phyloP scores from a whole-genome alignment of 2,888 invertebrate species.

The Dione juno region DNA sequence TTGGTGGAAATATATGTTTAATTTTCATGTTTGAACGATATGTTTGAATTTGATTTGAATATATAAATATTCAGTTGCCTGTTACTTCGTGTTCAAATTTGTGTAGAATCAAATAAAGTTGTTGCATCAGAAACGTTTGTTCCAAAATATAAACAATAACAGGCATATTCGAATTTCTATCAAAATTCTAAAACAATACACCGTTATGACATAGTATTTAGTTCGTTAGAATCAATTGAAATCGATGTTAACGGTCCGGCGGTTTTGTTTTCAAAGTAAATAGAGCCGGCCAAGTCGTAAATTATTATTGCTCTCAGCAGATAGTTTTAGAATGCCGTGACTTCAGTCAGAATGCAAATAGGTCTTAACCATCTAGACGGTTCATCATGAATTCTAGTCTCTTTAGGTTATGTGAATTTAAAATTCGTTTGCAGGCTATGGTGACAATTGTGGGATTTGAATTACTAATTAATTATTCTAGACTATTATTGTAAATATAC shows the following conservation, averaged over 20 bases:
- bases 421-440: too few relatives aligned
- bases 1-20: background rate
- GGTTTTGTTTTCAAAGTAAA: constrained; percentile 26
- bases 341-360: background rate
- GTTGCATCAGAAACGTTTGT: background rate
- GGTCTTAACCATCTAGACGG: background rate
- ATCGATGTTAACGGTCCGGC: constrained; percentile 15
- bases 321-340: background rate
- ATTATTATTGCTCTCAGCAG: background rate
- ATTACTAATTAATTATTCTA: too few relatives aligned
- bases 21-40: background rate
- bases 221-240: constrained; percentile 26
- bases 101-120: background rate
- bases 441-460: too few relatives aligned
- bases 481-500: too few relatives aligned
- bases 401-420: background rate
- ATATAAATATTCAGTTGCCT: background rate
- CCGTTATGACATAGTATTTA: constrained; percentile 20
- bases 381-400: background rate
- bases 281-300: background rate
- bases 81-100: background rate
- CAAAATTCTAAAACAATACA: constrained; percentile 19
- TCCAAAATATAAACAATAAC: constrained; percentile 8
- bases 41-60: background rate
- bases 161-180: background rate